Percentiles rank a stretch among this genome's conserved stretches.
Conservation (phyloP, 2,888 invertebrate genomes). For the Biston stratarius region DNA sequence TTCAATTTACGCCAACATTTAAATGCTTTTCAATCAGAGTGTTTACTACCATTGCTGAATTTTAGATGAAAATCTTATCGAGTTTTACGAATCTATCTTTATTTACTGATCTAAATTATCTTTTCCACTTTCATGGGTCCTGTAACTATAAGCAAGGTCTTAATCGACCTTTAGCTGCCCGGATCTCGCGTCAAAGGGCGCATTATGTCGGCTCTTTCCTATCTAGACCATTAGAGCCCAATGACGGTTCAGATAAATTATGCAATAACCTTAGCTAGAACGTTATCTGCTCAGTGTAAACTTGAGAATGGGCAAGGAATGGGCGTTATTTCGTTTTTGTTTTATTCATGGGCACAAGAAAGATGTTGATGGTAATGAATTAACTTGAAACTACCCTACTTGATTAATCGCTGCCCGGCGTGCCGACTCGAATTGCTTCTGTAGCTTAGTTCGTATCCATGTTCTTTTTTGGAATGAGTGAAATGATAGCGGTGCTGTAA, state of each 20-base stretch:
- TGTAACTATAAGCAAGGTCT: conserved; percentile 30
- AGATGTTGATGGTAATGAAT: conserved; percentile 24
- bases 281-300: conserved; percentile 18
- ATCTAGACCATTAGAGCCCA: conserved; percentile 28
- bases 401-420: conserved; percentile 9
- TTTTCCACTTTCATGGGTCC: conserved; percentile 12
- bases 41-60: conserved; percentile 5
- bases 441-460: neutral
- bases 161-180: conserved; percentile 29
- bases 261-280: conserved; percentile 21
- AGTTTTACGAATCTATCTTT: neutral
- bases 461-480: neutral
- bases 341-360: conserved; percentile 24
- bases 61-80: neutral
- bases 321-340: conserved; percentile 18
- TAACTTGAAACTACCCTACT: conserved; percentile 17
- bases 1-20: neutral
- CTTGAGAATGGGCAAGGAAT: conserved; percentile 14
- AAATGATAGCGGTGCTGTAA: neutral
- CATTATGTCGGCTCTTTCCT: conserved; percentile 26
- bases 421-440: conserved; percentile 6
- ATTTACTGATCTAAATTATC: conserved; percentile 16
- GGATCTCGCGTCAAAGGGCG: conserved; percentile 27
- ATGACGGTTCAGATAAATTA: conserved; percentile 33
- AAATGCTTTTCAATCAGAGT: conserved; percentile 3